These are phyloP conservation scores for Nyctalus aviator DNA, from an alignment of 2,797 vertebrate species.

Conservation along the genomic window DNA sequence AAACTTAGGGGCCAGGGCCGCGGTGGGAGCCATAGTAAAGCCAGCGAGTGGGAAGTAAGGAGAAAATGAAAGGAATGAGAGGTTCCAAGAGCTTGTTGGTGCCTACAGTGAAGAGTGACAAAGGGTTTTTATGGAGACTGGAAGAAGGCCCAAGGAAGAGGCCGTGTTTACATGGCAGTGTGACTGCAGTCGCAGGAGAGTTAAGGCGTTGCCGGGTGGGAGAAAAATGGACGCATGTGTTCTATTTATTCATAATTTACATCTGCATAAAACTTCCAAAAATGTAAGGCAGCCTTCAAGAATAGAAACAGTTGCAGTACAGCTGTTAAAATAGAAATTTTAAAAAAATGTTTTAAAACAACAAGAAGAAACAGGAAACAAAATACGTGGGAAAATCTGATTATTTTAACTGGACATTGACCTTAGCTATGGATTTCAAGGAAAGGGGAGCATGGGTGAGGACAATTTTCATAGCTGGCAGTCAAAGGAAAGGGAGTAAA, in stretches of 20 bases:
- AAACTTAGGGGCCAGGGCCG: background rate
- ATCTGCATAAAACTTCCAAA: slow-evolving; percentile 21
- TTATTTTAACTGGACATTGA: background rate
- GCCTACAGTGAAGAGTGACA: background rate
- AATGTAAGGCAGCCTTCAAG: slow-evolving; percentile 24
- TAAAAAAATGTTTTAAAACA: background rate
- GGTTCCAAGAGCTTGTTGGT: background rate
- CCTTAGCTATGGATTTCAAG: slow-evolving; percentile 24
- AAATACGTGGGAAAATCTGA: slow-evolving; percentile 1
- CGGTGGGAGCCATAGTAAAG: background rate
- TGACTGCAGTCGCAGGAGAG: background rate
- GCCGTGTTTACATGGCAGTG: background rate
- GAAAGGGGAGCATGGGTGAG: background rate
- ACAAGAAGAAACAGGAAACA: slow-evolving; percentile 23
- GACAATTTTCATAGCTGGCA: background rate
- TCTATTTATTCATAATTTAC: slow-evolving; percentile 40
- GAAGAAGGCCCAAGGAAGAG: background rate
- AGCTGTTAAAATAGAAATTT: slow-evolving; percentile 50
- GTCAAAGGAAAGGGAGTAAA: slow-evolving; percentile 1
- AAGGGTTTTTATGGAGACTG: background rate
- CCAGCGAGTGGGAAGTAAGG: background rate
- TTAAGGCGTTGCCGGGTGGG: background rate
- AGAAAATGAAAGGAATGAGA: background rate
- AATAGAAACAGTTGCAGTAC: slow-evolving; percentile 30
- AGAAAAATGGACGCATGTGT: slow-evolving; percentile 17